phyloP scores from a whole-genome alignment of 2,113 vertebrate genomes.

The Nettapus auritus region DNA sequence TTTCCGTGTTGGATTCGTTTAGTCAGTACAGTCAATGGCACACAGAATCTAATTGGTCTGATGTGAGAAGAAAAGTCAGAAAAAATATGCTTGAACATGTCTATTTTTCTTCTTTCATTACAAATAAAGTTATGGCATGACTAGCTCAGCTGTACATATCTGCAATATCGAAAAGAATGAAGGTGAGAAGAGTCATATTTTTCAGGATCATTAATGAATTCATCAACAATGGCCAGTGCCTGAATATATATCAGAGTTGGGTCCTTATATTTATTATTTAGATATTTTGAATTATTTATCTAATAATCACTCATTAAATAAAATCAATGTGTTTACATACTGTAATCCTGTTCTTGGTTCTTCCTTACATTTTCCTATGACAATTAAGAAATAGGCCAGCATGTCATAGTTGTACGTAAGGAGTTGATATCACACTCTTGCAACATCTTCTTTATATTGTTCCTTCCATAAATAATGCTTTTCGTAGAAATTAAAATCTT shows the following conservation, averaged over 20 bases:
- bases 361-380: fast-evolving
- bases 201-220: not conserved
- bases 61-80: not conserved
- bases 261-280: not conserved
- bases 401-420: not conserved
- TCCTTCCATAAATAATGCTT: not conserved
- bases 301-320: not conserved
- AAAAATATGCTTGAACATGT: fast-evolving
- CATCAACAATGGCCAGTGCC: fast-evolving
- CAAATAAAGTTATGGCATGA: not conserved
- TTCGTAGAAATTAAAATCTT: not conserved
- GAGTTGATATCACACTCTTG: not conserved
- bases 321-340: not conserved
- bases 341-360: not conserved
- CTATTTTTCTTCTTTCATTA: not conserved
- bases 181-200: not conserved
- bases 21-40: not conserved
- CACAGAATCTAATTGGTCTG: not conserved
- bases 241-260: not conserved
- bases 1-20: not conserved
- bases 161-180: not conserved
- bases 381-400: not conserved
- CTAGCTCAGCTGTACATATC: not conserved
- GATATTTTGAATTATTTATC: not conserved
- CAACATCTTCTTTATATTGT: not conserved